Conservation (phyloP, 2,113 vertebrate genomes). For the Grammomys surdaster region DNA sequence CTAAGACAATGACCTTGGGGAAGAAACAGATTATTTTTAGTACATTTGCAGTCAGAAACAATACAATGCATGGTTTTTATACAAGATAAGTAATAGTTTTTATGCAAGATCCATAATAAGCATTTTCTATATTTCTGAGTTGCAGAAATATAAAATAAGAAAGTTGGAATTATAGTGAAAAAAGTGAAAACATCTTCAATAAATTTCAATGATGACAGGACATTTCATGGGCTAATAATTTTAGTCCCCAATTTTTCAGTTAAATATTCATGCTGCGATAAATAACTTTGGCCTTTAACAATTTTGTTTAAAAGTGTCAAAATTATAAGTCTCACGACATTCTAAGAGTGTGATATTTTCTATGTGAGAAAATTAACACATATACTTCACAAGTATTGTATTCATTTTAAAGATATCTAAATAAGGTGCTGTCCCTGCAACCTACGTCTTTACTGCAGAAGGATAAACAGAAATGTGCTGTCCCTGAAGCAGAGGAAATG, state of each 20-base stretch:
- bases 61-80: slow-evolving; percentile 7
- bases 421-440: neutral
- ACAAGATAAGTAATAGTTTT: neutral
- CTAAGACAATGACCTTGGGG: neutral
- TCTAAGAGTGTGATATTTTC: slow-evolving; percentile 10
- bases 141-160: slow-evolving; percentile 36
- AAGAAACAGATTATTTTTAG: neutral
- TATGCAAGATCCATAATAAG: neutral
- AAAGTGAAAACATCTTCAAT: slow-evolving; percentile 39
- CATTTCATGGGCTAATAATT: slow-evolving; percentile 32
- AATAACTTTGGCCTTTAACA: neutral
- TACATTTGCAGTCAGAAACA: neutral
- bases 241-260: slow-evolving; percentile 42
- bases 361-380: slow-evolving; percentile 26
- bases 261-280: neutral
- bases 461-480: neutral
- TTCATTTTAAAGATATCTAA: slow-evolving; percentile 15
- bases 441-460: neutral
- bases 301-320: slow-evolving; percentile 51
- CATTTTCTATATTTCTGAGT: neutral
- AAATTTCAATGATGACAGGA: neutral
- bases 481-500: neutral
- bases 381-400: neutral
- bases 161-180: slow-evolving; percentile 37
- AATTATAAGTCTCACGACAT: neutral